A percentile compares a stretch with the other conserved stretches of the same genome.
Evolutionary conservation across 2,888 invertebrate species (phyloP).

Genomic region (Zhuqinia jingwanae): DNA sequence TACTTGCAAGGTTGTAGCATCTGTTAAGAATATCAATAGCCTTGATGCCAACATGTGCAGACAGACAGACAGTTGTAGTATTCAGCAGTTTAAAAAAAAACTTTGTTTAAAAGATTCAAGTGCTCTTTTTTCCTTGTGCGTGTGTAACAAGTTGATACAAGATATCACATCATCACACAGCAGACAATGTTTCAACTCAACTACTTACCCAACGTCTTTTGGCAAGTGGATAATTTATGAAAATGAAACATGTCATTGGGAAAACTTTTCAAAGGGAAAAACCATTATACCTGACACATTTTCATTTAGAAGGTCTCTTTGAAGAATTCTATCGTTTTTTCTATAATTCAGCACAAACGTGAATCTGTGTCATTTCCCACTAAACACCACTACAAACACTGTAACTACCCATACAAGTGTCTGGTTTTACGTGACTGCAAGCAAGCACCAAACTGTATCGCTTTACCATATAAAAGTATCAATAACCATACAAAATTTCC

Average conservation of each 20-base stretch:
- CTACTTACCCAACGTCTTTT: background rate
- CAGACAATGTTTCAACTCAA: background rate
- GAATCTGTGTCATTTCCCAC: no score
- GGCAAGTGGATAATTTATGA: conserved; percentile 16
- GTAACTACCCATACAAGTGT: background rate
- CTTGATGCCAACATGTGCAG: background rate
- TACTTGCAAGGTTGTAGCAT: conserved; percentile 14
- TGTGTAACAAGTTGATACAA: conserved; percentile 28
- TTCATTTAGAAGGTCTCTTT: background rate
- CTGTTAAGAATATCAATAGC: conserved; percentile 36
- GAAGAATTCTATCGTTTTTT: no score
- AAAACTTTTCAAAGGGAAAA: background rate
- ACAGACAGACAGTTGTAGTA: no score
- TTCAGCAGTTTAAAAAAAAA: no score
- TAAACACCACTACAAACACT: background rate
- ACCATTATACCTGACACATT: background rate
- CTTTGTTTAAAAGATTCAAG: no score
- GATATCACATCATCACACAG: no score
- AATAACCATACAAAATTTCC: background rate
- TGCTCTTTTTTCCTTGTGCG: background rate
- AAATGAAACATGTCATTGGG: conserved; percentile 7
- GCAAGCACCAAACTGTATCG: conserved; percentile 21
- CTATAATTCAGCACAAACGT: no score
- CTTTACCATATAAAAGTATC: background rate
- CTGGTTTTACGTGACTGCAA: no score